A percentile compares a stretch with the other conserved stretches of the same genome.
Evolutionary conservation across 2,797 vertebrate genomes (phyloP).

Genomic region (Merluccius polli): DNA sequence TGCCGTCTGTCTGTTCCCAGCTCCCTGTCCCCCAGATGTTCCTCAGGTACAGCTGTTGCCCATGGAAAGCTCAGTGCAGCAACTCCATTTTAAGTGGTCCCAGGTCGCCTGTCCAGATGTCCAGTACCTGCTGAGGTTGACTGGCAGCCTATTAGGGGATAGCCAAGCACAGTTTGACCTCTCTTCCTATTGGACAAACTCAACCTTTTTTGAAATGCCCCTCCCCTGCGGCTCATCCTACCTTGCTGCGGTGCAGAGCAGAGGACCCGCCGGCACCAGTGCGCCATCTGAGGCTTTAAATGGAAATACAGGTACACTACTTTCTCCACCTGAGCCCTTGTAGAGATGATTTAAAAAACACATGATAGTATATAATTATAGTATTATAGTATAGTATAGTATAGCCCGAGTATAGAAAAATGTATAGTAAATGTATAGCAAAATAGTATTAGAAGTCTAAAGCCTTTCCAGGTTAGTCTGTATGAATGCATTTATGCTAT

Average conservation of each 20-base stretch:
- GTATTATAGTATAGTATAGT: no score
- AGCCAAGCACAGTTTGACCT: slow-evolving; percentile 53
- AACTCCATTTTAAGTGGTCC: slow-evolving; percentile 64
- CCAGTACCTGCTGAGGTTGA: slow-evolving; percentile 61
- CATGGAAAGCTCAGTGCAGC: slow-evolving; percentile 47
- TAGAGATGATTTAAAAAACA: neutral
- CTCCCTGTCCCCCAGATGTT: slow-evolving; percentile 67
- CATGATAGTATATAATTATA: neutral
- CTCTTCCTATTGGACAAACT: slow-evolving; percentile 71
- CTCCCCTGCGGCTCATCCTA: slow-evolving; percentile 73
- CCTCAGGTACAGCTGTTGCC: slow-evolving; percentile 52
- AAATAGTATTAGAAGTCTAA: neutral
- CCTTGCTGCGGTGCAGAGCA: slow-evolving; percentile 61
- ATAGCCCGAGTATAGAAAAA: no score
- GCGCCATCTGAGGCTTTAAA: slow-evolving; percentile 43
- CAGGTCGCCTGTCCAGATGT: slow-evolving; percentile 47
- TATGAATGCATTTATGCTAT: no score
- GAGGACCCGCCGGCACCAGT: slow-evolving; percentile 60
- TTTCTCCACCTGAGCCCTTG: neutral
- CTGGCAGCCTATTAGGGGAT: slow-evolving; percentile 63
- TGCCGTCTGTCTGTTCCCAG: slow-evolving; percentile 44
- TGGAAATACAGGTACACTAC: slow-evolving; percentile 67
- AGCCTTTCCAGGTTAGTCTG: no score
- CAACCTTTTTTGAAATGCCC: slow-evolving; percentile 68
- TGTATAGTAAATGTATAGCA: neutral